Evolutionary conservation across 2,113 vertebrate species (phyloP).

Genomic region (Speoplatyrhinus poulsoni): DNA sequence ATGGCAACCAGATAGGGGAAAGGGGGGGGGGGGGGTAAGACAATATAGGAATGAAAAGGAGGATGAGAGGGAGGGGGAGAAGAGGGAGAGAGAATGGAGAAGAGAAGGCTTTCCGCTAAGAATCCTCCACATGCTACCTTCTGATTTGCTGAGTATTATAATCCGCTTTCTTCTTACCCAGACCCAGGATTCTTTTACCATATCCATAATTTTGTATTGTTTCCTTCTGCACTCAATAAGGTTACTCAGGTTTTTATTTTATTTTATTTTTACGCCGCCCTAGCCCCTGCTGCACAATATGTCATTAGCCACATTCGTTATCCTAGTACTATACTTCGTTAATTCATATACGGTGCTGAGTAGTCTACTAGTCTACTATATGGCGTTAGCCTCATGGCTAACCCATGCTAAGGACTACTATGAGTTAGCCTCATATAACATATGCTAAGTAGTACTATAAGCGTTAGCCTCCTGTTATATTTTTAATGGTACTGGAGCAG

Average conservation of each 20-base stretch:
- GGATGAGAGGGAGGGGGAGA: conserved; percentile 19
- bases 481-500: conserved; percentile 62
- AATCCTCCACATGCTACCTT: conserved; percentile 51
- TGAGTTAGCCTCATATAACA: neutral
- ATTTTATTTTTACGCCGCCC: too few species aligned
- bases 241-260: neutral
- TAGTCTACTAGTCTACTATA: conserved; percentile 7
- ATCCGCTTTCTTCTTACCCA: conserved; percentile 50
- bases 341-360: too few species aligned
- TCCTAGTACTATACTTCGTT: too few species aligned
- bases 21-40: conserved; percentile 27
- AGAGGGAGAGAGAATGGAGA: conserved; percentile 19
- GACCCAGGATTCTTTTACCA: conserved; percentile 44
- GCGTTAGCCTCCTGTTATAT: conserved; percentile 59
- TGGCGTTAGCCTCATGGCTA: conserved; percentile 42
- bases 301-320: too few species aligned
- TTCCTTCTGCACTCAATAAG: conserved; percentile 43
- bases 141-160: conserved; percentile 59
- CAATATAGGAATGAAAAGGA: conserved; percentile 11
- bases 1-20: conserved; percentile 34
- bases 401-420: too few species aligned
- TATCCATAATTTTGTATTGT: conserved; percentile 56
- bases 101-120: conserved; percentile 33
- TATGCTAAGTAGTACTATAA: conserved; percentile 56
- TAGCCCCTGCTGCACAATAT: too few species aligned